Percentiles rank a stretch among this genome's conserved stretches.
These are phyloP conservation scores for Camponotus floridanus DNA, from an alignment of 1,140 invertebrate genomes.

Conservation along the genomic window DNA sequence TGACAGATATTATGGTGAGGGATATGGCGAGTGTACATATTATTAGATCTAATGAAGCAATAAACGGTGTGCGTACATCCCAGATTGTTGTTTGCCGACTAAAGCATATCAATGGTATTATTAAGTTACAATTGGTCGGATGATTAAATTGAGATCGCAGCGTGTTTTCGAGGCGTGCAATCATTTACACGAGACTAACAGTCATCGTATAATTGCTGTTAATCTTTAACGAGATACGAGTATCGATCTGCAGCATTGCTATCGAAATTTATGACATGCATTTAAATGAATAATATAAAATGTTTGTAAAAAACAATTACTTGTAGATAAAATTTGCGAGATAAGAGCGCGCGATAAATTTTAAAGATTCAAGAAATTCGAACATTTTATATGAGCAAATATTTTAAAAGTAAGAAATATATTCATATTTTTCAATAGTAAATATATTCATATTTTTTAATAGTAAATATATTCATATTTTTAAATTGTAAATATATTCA, in stretches of 20 bases:
- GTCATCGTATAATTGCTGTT: constrained; percentile 21
- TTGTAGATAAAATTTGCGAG: neutral
- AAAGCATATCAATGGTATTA: constrained; percentile 25
- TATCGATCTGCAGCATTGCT: neutral
- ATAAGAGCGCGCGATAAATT: neutral
- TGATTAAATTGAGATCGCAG: neutral
- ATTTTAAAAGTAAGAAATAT: constrained; percentile 7
- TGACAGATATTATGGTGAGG: constrained; percentile 3
- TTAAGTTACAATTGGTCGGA: neutral
- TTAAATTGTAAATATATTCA: no score
- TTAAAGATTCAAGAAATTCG: neutral
- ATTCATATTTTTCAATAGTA: no score
- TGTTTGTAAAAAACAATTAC: neutral
- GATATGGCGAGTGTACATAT: constrained; percentile 10
- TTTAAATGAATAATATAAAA: neutral
- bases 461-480: no score
- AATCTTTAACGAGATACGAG: constrained; percentile 13
- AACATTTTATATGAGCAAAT: neutral
- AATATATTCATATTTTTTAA: no score
- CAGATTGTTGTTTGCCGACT: constrained; percentile 19
- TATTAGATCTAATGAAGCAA: constrained; percentile 7
- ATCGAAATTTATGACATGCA: neutral
- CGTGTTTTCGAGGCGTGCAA: neutral
- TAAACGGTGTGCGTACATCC: neutral
- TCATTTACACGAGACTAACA: constrained; percentile 19